Evolutionary conservation across 2,888 invertebrate species (phyloP).

Genomic region (Morinoia aosen): DNA sequence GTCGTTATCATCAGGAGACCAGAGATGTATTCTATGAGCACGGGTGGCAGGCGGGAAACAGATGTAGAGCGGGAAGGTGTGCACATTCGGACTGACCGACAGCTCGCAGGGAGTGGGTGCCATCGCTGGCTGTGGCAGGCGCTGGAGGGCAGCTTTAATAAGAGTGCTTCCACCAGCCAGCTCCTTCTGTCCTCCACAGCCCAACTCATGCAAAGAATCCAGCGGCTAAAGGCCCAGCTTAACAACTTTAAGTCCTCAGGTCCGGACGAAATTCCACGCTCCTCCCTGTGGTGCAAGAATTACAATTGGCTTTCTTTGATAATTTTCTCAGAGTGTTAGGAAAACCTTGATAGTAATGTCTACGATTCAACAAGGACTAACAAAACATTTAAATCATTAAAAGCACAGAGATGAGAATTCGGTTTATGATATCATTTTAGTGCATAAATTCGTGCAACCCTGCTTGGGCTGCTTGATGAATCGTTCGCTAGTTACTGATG

Average conservation of each 20-base stretch:
- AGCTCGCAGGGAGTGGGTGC: background rate
- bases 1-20: no score
- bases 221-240: background rate
- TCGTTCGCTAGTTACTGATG: no score
- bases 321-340: background rate
- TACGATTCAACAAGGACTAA: no score
- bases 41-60: background rate
- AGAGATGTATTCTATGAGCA: background rate
- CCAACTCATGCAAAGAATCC: background rate
- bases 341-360: no score
- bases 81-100: background rate
- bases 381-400: no score
- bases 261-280: background rate
- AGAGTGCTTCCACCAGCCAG: background rate
- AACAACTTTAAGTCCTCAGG: background rate
- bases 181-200: background rate
- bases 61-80: background rate
- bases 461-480: no score
- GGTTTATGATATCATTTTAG: no score
- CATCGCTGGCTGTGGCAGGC: background rate
- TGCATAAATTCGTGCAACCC: no score
- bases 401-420: no score
- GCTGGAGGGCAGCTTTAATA: conserved; percentile 7
- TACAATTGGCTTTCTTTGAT: background rate
- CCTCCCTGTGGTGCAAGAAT: background rate